These are phyloP conservation scores for Thalpophila matura DNA, from an alignment of 2,888 invertebrate species.

Conservation along the genomic window DNA sequence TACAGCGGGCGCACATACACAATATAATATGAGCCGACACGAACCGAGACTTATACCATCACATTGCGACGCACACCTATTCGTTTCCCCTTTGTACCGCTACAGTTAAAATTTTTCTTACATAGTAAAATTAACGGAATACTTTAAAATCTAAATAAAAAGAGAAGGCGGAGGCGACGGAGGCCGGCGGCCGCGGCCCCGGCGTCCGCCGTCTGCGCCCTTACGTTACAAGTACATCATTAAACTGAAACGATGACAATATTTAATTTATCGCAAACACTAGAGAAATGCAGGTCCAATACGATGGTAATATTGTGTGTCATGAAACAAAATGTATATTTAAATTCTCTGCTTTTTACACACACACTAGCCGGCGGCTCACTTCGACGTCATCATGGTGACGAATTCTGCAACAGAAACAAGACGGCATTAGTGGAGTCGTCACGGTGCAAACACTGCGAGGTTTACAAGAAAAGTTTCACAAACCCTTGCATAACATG, in stretches of 20 bases:
- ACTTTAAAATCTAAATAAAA: constrained; percentile 89
- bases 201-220: constrained; percentile 64
- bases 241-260: constrained; percentile 90
- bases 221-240: constrained; percentile 77
- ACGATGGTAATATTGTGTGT: constrained; percentile 91
- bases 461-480: constrained; percentile 60
- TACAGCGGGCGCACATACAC: constrained; percentile 74
- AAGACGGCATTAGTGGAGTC: constrained; percentile 62
- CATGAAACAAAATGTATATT: constrained; percentile 92
- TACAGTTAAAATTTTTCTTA: constrained; percentile 87
- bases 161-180: constrained; percentile 73
- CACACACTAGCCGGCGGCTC: constrained; percentile 94
- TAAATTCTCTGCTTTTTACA: constrained; percentile 91
- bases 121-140: constrained; percentile 90
- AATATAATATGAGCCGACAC: constrained; percentile 82
- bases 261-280: constrained; percentile 91
- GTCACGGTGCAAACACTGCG: constrained; percentile 10
- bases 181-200: constrained; percentile 40
- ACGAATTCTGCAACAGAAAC: constrained; percentile 96
- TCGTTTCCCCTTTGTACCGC: constrained; percentile 87
- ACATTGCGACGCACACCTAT: constrained; percentile 87
- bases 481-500: constrained; percentile 73
- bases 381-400: constrained; percentile 99
- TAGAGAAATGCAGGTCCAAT: constrained; percentile 92
- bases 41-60: constrained; percentile 80